Percentiles rank a stretch among this genome's conserved stretches.
Evolutionary conservation across 2,888 invertebrate species (phyloP).

Genomic region (Drosophila macrospina): DNA sequence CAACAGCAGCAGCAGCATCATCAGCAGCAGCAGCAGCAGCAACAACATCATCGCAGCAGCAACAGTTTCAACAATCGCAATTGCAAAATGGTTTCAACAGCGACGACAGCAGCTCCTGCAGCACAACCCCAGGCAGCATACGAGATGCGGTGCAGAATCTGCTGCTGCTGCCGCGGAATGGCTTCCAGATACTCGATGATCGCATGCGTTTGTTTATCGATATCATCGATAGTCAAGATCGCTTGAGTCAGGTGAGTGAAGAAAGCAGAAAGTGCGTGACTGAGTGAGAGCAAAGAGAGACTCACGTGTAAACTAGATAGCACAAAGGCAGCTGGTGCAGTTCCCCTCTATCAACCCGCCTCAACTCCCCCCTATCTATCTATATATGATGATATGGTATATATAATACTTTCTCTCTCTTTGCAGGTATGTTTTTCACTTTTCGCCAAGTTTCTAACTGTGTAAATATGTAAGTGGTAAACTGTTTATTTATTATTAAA

Average conservation of each 20-base stretch:
- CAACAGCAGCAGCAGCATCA: conserved; percentile 79
- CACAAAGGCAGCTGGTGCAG: conserved; percentile 48
- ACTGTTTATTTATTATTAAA: neutral
- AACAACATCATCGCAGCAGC: conserved; percentile 85
- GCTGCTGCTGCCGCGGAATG: conserved; percentile 89
- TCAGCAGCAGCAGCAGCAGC: conserved; percentile 77
- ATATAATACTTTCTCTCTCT: neutral
- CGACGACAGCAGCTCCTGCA: conserved; percentile 84
- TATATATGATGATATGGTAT: neutral
- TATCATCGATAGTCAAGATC: conserved; percentile 92
- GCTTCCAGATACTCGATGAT: conserved; percentile 91
- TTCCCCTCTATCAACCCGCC: neutral
- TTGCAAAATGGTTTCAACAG: conserved; percentile 72
- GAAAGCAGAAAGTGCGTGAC: neutral
- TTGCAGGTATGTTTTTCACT: conserved; percentile 58
- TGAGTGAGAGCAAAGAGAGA: too few species aligned
- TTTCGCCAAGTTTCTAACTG: too few species aligned
- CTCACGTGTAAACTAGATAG: too few species aligned
- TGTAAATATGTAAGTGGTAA: conserved; percentile 45
- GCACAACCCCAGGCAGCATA: conserved; percentile 88
- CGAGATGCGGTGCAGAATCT: conserved; percentile 90
- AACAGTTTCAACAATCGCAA: conserved; percentile 76
- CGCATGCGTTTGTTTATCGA: conserved; percentile 92
- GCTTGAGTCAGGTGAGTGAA: conserved; percentile 90
- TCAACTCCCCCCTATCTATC: neutral